Percentiles rank a stretch among this genome's conserved stretches.
Evolutionary conservation across 2,113 vertebrate genomes (phyloP).

Genomic region (Oreochromis aureus): DNA sequence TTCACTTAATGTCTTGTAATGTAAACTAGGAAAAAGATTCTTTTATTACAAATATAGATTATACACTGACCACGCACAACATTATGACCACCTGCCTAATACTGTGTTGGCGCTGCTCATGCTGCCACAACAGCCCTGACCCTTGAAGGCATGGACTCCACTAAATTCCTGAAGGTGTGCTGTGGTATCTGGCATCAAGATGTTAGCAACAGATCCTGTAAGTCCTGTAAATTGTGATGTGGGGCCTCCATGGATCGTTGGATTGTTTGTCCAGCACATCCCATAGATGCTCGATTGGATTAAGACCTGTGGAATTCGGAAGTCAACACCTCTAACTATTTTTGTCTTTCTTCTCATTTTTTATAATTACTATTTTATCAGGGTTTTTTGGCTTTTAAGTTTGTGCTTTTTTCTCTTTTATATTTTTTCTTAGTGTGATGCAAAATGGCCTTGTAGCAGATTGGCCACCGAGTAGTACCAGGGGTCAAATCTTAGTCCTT

Average conservation of each 20-base stretch:
- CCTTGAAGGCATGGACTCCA: not conserved
- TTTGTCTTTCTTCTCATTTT: not conserved
- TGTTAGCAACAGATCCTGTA: not conserved
- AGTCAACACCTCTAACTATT: not conserved
- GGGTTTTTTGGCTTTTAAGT: not conserved
- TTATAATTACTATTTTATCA: not conserved
- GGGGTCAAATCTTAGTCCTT: not conserved
- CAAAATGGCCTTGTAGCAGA: not conserved
- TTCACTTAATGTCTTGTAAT: not conserved
- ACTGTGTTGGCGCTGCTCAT: not conserved
- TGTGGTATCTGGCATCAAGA: not conserved
- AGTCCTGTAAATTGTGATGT: not conserved
- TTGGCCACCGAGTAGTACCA: not conserved
- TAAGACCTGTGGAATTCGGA: not conserved
- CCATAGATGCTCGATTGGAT: not conserved
- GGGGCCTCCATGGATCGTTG: rapidly evolving
- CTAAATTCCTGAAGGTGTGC: not conserved
- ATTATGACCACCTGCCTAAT: not conserved
- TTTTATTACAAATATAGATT: not conserved
- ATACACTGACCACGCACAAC: not conserved
- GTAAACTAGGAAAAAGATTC: not conserved
- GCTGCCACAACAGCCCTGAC: not conserved
- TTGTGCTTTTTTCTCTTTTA: not conserved
- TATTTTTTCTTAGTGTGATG: not conserved
- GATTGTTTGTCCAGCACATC: not conserved